phyloP scores from a whole-genome alignment of 2,797 vertebrate species.

The Catostomus latipinnis region DNA sequence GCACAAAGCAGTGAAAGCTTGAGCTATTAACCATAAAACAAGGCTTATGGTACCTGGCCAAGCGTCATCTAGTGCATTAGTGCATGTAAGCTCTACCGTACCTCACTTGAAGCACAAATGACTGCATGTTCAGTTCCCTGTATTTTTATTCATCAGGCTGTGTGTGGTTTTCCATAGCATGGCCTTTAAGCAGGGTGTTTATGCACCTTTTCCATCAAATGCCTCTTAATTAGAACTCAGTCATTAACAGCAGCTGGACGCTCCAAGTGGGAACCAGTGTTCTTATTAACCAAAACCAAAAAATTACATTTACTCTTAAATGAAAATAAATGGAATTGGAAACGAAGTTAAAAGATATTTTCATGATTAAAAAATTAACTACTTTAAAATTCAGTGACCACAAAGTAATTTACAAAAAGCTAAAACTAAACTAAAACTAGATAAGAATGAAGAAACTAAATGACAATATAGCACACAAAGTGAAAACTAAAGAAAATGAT shows the following conservation, averaged over 20 bases:
- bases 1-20: constrained; percentile 33
- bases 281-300: too few relatives aligned
- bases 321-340: too few relatives aligned
- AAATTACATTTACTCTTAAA: too few relatives aligned
- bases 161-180: constrained; percentile 46
- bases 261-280: constrained; percentile 35
- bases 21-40: constrained; percentile 31
- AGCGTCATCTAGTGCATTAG: constrained; percentile 35
- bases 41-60: constrained; percentile 12
- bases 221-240: constrained; percentile 23
- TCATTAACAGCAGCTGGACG: constrained; percentile 21
- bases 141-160: constrained; percentile 32
- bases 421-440: too few relatives aligned
- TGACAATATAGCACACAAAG: too few relatives aligned
- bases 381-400: too few relatives aligned
- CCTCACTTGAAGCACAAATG: constrained; percentile 24
- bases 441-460: too few relatives aligned
- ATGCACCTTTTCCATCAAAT: constrained; percentile 72
- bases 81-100: constrained; percentile 4
- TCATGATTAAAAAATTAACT: too few relatives aligned
- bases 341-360: too few relatives aligned
- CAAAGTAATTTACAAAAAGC: too few relatives aligned
- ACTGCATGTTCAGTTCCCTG: constrained; percentile 38
- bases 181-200: constrained; percentile 78
- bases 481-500: too few relatives aligned